Evolutionary conservation across 2,113 vertebrate species (phyloP).

Genomic region (Synchiropus splendidus): DNA sequence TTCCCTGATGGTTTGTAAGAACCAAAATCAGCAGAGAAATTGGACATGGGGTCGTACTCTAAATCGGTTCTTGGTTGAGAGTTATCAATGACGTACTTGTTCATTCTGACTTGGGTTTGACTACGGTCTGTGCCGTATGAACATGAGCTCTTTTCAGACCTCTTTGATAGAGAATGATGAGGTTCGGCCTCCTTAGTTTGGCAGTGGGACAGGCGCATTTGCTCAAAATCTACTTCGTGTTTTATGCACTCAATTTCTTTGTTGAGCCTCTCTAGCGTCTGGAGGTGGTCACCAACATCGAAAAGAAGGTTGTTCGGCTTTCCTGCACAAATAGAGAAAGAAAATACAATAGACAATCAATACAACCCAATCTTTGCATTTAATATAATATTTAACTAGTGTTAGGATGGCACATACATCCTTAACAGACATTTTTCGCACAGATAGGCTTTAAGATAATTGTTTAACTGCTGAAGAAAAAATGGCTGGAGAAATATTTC

Average conservation of each 20-base stretch:
- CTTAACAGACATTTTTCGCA: too few relatives aligned
- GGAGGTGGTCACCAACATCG: slow-evolving; percentile 20
- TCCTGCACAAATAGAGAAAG: slow-evolving; percentile 20
- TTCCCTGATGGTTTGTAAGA: slow-evolving; percentile 33
- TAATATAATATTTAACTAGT: too few relatives aligned
- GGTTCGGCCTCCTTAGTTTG: slow-evolving; percentile 30
- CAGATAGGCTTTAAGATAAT: too few relatives aligned
- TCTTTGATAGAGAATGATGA: neutral
- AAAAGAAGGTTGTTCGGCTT: slow-evolving; percentile 1
- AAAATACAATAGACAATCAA: too few relatives aligned
- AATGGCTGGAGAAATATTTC: too few relatives aligned
- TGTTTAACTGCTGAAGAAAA: too few relatives aligned
- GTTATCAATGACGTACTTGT: slow-evolving; percentile 61
- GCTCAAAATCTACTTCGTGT: slow-evolving; percentile 65
- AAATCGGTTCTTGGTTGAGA: slow-evolving; percentile 62
- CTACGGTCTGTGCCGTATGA: neutral
- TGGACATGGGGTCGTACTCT: slow-evolving; percentile 70
- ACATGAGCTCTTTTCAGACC: slow-evolving; percentile 17
- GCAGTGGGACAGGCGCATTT: slow-evolving; percentile 54
- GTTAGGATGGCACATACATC: too few relatives aligned
- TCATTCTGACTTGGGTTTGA: slow-evolving; percentile 3
- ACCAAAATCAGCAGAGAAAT: slow-evolving; percentile 60
- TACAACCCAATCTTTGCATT: too few relatives aligned
- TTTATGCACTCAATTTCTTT: slow-evolving; percentile 62
- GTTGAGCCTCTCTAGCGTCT: slow-evolving; percentile 61